These are phyloP conservation scores for Calidris pygmaea DNA, from an alignment of 2,113 vertebrate species.

Conservation along the genomic window DNA sequence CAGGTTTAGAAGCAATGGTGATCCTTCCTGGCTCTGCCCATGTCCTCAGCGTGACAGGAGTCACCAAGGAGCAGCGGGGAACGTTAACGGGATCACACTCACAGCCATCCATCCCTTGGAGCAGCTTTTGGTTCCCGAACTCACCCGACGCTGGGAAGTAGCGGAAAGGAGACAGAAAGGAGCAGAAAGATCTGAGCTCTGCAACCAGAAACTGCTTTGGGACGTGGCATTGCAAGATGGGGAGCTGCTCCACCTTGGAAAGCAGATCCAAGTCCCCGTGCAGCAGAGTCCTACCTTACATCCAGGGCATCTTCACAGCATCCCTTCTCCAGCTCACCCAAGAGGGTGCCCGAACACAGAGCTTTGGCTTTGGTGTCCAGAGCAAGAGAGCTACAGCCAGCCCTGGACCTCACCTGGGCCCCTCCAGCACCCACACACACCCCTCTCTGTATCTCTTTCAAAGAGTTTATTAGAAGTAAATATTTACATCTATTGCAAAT, in stretches of 20 bases:
- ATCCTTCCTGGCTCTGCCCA: not conserved
- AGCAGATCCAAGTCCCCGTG: not conserved
- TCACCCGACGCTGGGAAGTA: not conserved
- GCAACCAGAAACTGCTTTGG: not conserved
- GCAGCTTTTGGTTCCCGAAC: not conserved
- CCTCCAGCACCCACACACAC: not conserved
- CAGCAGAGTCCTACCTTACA: not conserved
- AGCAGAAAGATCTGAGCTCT: not conserved
- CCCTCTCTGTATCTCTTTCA: conserved; percentile 15
- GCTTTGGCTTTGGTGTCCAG: not conserved
- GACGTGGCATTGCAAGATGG: rapidly evolving
- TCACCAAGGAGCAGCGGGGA: not conserved
- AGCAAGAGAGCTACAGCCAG: not conserved
- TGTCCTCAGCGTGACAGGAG: not conserved
- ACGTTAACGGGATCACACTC: rapidly evolving
- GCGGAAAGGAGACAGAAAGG: not conserved
- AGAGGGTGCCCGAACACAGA: not conserved
- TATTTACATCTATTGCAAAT: conserved; percentile 79
- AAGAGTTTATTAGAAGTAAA: conserved; percentile 73
- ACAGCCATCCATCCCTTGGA: not conserved
- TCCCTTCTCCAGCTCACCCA: not conserved
- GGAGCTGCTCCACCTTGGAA: not conserved
- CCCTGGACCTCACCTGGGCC: not conserved
- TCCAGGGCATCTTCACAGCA: not conserved
- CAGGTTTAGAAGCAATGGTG: not conserved